Conservation (phyloP, 2,113 vertebrate genomes). For the Toxotes jaculatrix region DNA sequence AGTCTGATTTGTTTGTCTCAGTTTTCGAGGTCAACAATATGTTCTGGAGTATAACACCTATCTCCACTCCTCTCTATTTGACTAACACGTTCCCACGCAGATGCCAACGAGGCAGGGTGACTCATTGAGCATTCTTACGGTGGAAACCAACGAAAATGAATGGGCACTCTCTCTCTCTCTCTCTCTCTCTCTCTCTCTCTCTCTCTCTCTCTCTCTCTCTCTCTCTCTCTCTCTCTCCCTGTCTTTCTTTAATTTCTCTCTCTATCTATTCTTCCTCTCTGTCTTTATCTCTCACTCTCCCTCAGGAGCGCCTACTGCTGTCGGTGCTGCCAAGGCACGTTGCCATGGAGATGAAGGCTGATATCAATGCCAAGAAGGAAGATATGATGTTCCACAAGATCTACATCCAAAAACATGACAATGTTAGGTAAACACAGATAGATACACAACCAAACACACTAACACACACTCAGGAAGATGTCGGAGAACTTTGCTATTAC, state of each 20-base stretch:
- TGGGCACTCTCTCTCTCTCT: conserved; percentile 35
- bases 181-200: conserved; percentile 17
- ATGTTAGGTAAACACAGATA: conserved; percentile 89
- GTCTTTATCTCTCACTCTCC: conserved; percentile 37
- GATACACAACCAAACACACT: background rate
- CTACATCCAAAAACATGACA: conserved; percentile 99
- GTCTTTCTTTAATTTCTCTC: conserved; percentile 39
- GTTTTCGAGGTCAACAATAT: conserved; percentile 73
- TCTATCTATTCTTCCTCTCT: conserved; percentile 13
- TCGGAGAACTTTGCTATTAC: conserved; percentile 1
- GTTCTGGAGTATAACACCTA: conserved; percentile 63
- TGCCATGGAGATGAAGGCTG: conserved; percentile 99
- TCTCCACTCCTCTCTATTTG: conserved; percentile 54
- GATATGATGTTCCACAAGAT: conserved; percentile 99
- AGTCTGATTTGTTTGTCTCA: conserved; percentile 62
- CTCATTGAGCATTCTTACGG: conserved; percentile 67
- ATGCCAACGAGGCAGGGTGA: conserved; percentile 67
- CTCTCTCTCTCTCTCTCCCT: conserved; percentile 50
- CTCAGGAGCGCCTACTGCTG: conserved; percentile 94
- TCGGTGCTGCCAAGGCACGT: conserved; percentile 96
- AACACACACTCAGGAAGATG: background rate
- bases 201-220: conserved; percentile 25
- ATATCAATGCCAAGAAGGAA: conserved; percentile 98
- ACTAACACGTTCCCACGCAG: conserved; percentile 76
- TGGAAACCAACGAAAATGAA: conserved; percentile 68